These are phyloP conservation scores for Vireo altiloquus DNA, from an alignment of 2,113 vertebrate species.

Conservation along the genomic window DNA sequence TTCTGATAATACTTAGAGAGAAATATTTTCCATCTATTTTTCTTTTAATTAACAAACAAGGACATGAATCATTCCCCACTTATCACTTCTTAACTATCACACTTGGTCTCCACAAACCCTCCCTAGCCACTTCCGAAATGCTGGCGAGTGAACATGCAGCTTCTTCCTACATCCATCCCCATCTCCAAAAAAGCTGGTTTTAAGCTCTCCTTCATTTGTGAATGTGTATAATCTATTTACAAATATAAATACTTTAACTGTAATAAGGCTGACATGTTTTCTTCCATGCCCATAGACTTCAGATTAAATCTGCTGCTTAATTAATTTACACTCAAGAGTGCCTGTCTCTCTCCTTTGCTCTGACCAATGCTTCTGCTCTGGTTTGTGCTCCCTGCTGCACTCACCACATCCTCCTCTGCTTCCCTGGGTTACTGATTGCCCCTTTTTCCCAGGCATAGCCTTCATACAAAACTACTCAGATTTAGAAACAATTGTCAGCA, in stretches of 20 bases:
- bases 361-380: not conserved
- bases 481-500: not conserved
- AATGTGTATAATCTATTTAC: not conserved
- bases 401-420: not conserved
- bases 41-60: not conserved
- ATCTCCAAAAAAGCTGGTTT: not conserved
- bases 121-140: not conserved
- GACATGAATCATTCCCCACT: not conserved
- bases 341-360: fast-evolving
- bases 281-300: not conserved
- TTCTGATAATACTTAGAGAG: not conserved
- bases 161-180: not conserved
- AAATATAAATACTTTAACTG: not conserved
- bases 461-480: not conserved
- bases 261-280: not conserved
- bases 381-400: not conserved
- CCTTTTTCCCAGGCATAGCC: not conserved
- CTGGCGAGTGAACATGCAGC: not conserved
- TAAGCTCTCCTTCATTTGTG: not conserved
- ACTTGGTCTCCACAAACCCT: not conserved
- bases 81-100: not conserved
- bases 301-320: not conserved
- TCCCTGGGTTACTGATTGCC: not conserved
- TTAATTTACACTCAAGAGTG: not conserved
- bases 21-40: not conserved